phyloP scores from a whole-genome alignment of 2,113 vertebrate species.

The Eubucco bourcierii region DNA sequence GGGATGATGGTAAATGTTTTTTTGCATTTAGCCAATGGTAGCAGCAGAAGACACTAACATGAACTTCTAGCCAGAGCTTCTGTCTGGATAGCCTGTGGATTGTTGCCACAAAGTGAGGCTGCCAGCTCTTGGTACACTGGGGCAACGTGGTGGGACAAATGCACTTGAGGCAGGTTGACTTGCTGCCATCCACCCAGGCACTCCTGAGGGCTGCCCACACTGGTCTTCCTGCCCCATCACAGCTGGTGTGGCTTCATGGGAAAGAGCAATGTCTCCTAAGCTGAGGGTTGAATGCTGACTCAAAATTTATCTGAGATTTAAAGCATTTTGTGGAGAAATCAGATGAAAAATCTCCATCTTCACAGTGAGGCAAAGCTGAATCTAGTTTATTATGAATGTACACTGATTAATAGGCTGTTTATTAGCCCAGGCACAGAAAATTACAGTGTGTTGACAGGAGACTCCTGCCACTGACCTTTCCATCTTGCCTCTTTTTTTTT shows the following conservation, averaged over 20 bases:
- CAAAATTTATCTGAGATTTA: background rate
- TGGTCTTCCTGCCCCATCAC: background rate
- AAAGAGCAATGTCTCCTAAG: background rate
- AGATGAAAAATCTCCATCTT: background rate
- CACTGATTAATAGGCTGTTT: background rate
- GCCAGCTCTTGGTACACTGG: accelerated
- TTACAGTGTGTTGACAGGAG: background rate
- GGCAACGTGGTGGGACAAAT: background rate
- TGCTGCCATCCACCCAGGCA: accelerated
- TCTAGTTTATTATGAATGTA: conserved; percentile 1
- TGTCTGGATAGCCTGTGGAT: background rate
- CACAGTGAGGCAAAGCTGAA: background rate
- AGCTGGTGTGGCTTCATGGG: accelerated
- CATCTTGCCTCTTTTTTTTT: background rate
- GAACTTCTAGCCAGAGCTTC: background rate
- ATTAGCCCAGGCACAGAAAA: background rate
- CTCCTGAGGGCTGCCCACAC: accelerated
- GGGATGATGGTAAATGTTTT: background rate
- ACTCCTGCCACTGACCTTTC: background rate
- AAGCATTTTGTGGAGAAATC: background rate
- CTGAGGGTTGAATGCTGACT: background rate
- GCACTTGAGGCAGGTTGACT: accelerated
- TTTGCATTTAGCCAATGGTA: background rate
- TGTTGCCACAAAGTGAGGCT: background rate
- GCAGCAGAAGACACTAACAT: background rate